phyloP scores from a whole-genome alignment of 64 coral and sea anemone genomes.

The Pocillopora damicornis region DNA sequence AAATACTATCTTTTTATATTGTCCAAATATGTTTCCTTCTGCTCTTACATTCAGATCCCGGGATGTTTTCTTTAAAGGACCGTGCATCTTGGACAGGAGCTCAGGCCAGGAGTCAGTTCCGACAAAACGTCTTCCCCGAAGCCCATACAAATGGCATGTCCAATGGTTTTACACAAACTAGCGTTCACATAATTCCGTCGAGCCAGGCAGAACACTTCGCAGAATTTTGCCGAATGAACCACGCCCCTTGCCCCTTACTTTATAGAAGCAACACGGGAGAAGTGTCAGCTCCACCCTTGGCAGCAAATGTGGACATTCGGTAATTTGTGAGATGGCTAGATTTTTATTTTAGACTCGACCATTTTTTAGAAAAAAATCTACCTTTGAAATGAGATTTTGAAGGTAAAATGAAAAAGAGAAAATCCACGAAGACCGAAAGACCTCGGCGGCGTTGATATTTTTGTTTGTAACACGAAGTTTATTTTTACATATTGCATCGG shows the following conservation, averaged over 20 bases:
- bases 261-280: constrained; percentile 33
- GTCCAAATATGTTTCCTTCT: background rate
- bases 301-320: constrained; percentile 38
- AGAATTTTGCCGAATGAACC: constrained; percentile 49
- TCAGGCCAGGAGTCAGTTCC: constrained; percentile 24
- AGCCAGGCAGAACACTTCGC: constrained; percentile 24
- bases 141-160: background rate
- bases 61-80: constrained; percentile 1
- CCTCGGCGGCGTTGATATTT: no score
- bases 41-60: background rate
- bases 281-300: constrained; percentile 16
- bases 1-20: no score
- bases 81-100: constrained; percentile 16
- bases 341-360: no score
- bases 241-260: constrained; percentile 26
- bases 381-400: no score
- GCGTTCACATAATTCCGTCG: constrained; percentile 27
- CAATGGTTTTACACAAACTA: constrained; percentile 26
- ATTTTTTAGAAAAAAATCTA: no score
- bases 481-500: no score
- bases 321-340: background rate
- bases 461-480: no score
- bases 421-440: no score
- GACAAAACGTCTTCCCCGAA: constrained; percentile 3
- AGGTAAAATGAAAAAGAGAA: no score